A percentile compares a stretch with the other conserved stretches of the same genome.
These are phyloP conservation scores for Argyresthia albistria DNA, from an alignment of 2,888 invertebrate species.

Conservation along the genomic window DNA sequence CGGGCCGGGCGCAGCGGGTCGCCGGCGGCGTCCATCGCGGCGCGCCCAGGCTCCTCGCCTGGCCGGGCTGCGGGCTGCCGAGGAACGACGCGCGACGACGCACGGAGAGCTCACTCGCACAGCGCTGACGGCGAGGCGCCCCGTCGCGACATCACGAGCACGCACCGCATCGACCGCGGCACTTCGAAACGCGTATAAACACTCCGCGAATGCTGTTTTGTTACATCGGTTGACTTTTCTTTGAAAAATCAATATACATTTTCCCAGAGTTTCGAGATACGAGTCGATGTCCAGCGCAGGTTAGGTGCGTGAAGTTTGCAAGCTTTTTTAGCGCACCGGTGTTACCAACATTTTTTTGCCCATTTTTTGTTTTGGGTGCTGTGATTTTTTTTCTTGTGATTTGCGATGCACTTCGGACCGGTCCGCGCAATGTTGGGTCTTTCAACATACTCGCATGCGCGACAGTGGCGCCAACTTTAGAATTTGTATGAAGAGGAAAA, in stretches of 20 bases:
- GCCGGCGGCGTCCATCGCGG: constrained; percentile 61
- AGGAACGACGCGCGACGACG: constrained; percentile 55
- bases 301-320: constrained; percentile 74
- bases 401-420: constrained; percentile 51
- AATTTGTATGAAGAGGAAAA: not conserved
- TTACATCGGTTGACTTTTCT: constrained; percentile 73
- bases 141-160: constrained; percentile 68
- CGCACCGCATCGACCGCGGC: constrained; percentile 65
- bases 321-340: constrained; percentile 74
- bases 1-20: constrained; percentile 66
- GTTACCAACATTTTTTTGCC: constrained; percentile 73
- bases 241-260: constrained; percentile 75
- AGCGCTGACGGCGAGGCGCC: constrained; percentile 48
- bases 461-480: constrained; percentile 29
- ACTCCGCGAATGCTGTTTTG: constrained; percentile 71
- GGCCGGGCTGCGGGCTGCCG: constrained; percentile 56
- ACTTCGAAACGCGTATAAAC: constrained; percentile 65
- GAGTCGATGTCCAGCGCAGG: constrained; percentile 75
- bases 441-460: constrained; percentile 36
- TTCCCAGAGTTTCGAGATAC: constrained; percentile 69
- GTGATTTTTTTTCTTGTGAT: constrained; percentile 67
- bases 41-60: constrained; percentile 52
- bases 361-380: constrained; percentile 70
- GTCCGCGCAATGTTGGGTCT: constrained; percentile 44
- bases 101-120: constrained; percentile 65